Evolutionary conservation across 2,797 vertebrate species (phyloP).

Genomic region (Pangasius mekongensis): DNA sequence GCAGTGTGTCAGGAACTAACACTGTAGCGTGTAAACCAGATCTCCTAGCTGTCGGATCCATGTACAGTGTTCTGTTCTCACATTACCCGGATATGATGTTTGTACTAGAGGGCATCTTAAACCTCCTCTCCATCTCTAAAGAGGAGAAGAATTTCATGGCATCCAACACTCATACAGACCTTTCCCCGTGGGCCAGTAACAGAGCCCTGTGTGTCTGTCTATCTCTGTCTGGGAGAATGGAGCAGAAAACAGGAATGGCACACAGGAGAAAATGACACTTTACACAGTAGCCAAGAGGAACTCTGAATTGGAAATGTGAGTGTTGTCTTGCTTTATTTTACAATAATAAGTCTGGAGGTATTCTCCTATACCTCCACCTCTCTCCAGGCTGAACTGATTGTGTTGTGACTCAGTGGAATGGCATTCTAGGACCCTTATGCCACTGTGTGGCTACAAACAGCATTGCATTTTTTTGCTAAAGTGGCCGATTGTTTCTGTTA

Average conservation of each 20-base stretch:
- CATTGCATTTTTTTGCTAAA: constrained; percentile 19
- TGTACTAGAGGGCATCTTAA: constrained; percentile 39
- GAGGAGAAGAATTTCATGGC: constrained; percentile 41
- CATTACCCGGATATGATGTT: constrained; percentile 43
- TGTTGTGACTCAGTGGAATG: constrained; percentile 21
- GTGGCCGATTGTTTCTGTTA: not conserved
- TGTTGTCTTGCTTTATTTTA: constrained; percentile 35
- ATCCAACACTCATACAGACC: constrained; percentile 28
- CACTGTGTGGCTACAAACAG: constrained; percentile 48
- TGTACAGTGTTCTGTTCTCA: constrained; percentile 43
- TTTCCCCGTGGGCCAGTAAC: constrained; percentile 37
- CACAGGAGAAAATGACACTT: constrained; percentile 33
- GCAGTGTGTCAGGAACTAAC: constrained; percentile 12
- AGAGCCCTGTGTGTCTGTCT: constrained; percentile 13
- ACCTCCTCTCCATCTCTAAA: constrained; percentile 43
- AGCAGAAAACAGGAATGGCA: constrained; percentile 26
- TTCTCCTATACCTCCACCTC: constrained; percentile 2
- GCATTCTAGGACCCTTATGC: constrained; percentile 34
- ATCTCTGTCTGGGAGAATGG: constrained; percentile 19
- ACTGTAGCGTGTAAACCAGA: constrained; percentile 25
- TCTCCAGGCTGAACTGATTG: constrained; percentile 29
- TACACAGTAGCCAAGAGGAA: constrained; percentile 33
- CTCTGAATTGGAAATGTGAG: constrained; percentile 28
- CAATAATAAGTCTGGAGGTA: constrained; percentile 19
- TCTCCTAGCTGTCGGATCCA: not conserved